Evolutionary conservation across 2,113 vertebrate species (phyloP), one percentile per base, ranked within the genome.

Genomic region (Epinephelus cyanopodus): DNA sequence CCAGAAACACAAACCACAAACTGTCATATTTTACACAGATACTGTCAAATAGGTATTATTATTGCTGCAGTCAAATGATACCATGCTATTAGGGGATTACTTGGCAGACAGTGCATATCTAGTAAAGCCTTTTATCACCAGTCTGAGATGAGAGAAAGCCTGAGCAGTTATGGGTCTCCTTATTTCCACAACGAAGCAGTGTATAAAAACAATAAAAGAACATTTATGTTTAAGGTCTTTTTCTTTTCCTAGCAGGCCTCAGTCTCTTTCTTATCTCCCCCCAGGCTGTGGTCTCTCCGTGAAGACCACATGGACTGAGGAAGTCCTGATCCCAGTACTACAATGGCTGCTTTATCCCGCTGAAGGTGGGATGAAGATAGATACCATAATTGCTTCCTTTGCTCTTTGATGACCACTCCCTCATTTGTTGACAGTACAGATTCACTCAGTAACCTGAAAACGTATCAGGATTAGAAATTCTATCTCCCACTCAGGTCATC

Each of bases 301-400:
- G 53, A 75, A 62, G 64, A 80, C 60, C 66, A 71, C 25, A 60
- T 62, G 52, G 76, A 63, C 48, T 9, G 53, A 79, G 21, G 63
- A 81, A 48, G 47, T 76, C 50, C 54, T 71, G 73, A 57, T 75
- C 56, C 3, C 1, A 25, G 21, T 3, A 4, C 61, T 67, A 86
- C 85, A 88, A 90, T 66, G 56, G 53, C 33, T 62, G 77, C 88
- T 89, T 90, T 92, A 77, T 90, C 42, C 82, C 68, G 27, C 37
- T 48, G 71, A 71, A 89, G 85, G 72, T 69, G 19, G 23, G 64
- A 57, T 61, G 79, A 79, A 54, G 70, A 74, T 17, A 83, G 86
- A 91, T 74, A 66, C 65, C 19, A 50, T 83, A 67, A 88, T 65
- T 69, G 52, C 88, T 76, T 91, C 81, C 83, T 87, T 65, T 71